Evolutionary conservation across 92 coral and sea anemone genomes (phyloP).

Genomic region (Porites rus): DNA sequence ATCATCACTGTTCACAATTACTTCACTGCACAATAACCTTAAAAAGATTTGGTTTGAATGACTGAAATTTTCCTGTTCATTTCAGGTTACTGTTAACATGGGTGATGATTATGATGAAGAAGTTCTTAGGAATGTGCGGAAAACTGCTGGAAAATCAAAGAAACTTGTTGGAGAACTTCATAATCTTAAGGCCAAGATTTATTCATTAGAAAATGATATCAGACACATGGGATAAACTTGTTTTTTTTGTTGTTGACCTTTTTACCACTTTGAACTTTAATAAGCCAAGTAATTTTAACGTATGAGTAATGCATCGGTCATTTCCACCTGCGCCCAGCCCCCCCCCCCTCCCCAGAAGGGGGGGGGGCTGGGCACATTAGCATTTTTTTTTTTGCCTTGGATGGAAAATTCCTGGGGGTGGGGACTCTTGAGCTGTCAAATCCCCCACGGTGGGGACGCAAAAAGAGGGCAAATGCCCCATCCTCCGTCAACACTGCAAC

Average conservation of each 20-base stretch:
- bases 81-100: conserved; percentile 92
- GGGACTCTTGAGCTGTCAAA: too few relatives aligned
- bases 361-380: too few relatives aligned
- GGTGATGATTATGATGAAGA: conserved; percentile 94
- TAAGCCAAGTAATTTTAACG: too few relatives aligned
- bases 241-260: background rate
- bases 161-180: conserved; percentile 97
- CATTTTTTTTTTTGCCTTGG: too few relatives aligned
- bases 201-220: conserved; percentile 93
- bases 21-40: background rate
- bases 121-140: conserved; percentile 86
- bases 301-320: too few relatives aligned
- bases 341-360: too few relatives aligned
- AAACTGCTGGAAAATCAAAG: conserved; percentile 97
- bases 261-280: background rate
- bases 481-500: too few relatives aligned
- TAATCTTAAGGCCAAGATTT: conserved; percentile 96
- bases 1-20: too few relatives aligned
- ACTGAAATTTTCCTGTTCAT: background rate
- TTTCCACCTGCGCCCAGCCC: too few relatives aligned
- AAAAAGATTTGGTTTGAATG: background rate
- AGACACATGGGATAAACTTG: conserved; percentile 79
- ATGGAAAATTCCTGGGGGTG: too few relatives aligned
- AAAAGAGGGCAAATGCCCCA: too few relatives aligned
- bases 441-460: too few relatives aligned